Evolutionary conservation across 2,797 vertebrate species (phyloP), one percentile per base, ranked within the genome.

Genomic region (Miichthys miiuy): DNA sequence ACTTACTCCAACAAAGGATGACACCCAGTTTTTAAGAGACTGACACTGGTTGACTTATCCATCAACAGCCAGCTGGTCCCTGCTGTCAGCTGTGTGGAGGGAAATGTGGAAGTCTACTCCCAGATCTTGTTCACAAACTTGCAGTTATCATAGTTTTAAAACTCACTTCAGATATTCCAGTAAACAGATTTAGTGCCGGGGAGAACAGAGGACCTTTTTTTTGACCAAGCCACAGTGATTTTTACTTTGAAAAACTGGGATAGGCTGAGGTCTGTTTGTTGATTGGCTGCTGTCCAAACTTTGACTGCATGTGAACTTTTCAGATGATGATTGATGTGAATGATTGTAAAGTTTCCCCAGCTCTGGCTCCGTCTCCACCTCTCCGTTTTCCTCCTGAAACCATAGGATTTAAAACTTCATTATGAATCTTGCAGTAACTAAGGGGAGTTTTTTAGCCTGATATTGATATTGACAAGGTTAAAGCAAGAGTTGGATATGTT

Each of bases 291-390:
- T 23, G 3, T 64, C 50, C 72, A 82, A 23, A 57, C 46, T 38
- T 20, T 63, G 62, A 54, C 66, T 58, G 17, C 44, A 48, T 79
- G 64, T 66, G 72, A 82, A 67, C 13, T 16, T 73, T 30, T 70
- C 46, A 48, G 41, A 44, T 25, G 14, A 61, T 47, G 34, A 77
- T 64, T 41, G 47, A 83, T 64, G 63, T 55, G 63, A 34, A 52
- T 1, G n/a, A 30, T 38, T 72, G 52, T 62, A 23, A 47, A 30
- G 51, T 58, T 77, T 57, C 18, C 9, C 11, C 27, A 34, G 52
- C 47, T 70, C 6, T 21, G 72, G 12, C 34, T 17, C 27, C 9
- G 47, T 23, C 27, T 46, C 20, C 51, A 52, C 6, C 30, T 20
- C 27, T 58, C 57, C 20, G 21, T 17, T 44, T 6, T 47, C 23